A percentile compares a stretch with the other conserved stretches of the same genome.
Evolutionary conservation across 1,140 invertebrate genomes (phyloP).

Genomic region (Micrasema longulum): DNA sequence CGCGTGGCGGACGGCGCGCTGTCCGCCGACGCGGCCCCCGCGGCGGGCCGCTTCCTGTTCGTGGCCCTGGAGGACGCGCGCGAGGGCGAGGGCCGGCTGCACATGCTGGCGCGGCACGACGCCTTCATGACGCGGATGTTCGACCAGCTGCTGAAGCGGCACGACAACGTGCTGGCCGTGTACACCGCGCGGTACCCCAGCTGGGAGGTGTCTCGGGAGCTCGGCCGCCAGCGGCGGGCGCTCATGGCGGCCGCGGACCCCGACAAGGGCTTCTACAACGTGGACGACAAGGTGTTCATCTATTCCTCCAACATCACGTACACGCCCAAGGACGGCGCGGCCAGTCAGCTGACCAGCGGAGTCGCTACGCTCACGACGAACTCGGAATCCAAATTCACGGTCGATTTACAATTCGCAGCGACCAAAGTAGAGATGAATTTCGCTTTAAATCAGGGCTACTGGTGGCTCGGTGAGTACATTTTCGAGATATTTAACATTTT

Average conservation of each 20-base stretch:
- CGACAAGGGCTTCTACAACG: constrained; percentile 38
- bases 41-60: constrained; percentile 59
- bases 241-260: constrained; percentile 11
- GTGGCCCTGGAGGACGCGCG: constrained; percentile 62
- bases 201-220: constrained; percentile 14
- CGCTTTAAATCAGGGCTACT: background rate
- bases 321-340: background rate
- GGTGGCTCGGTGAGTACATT: constrained; percentile 25
- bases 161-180: constrained; percentile 59
- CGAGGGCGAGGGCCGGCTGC: constrained; percentile 61
- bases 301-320: constrained; percentile 24
- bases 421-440: background rate
- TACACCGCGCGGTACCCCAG: constrained; percentile 62
- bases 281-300: constrained; percentile 40
- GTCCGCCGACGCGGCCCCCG: constrained; percentile 59
- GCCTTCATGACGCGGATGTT: constrained; percentile 62
- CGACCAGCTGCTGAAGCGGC: constrained; percentile 57
- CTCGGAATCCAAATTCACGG: background rate
- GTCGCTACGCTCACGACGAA: background rate
- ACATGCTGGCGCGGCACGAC: constrained; percentile 62
- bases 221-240: background rate
- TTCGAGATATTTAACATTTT: too few species aligned
- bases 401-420: background rate
- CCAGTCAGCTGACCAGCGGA: constrained; percentile 23
- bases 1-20: constrained; percentile 61